Base-by-base conservation (phyloP, 2,797 vertebrate genomes). In the Sitta carolinensis region DNA sequence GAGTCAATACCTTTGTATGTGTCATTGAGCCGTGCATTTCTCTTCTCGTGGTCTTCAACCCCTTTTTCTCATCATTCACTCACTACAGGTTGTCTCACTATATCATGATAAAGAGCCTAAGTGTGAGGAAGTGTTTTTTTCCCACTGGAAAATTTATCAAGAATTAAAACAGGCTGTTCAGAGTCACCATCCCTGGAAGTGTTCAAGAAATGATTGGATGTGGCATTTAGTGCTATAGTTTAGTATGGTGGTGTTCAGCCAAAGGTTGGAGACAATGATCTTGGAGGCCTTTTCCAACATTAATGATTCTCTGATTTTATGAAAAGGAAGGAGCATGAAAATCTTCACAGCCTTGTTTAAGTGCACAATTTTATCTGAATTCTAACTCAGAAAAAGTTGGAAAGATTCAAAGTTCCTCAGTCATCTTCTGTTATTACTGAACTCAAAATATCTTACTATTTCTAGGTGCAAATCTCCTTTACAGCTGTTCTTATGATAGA, bases 381-480 rank as follows among this genome's bases (percentile, higher is more conserved):
- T 81, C 38, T 75, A 10, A 52, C 58, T 64, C 27, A 25, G 45
- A 72, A 86, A 34, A 69, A 34, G 10, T 13, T 62, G 5, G 17
- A 93, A 86, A 88, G 7, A 6, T 36, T 81, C 45, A 38, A 84
- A 70, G 21, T 63, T 93, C n/a, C 36, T 83, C 25, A 40, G 10
- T 47, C 30, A 52, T 78, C 17, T 74, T 54, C 55, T 69, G 52
- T 55, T 89, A 77, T 63, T 36, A 45, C 27, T 72, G 45, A 90
- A 74, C 11, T 59, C 50, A 84, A 85, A 83, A 42, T 75, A 54
- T 57, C 45, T 54, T 74, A 72, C 30, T 87, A 36, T 87, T 89
- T 94, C 88, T 38, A 70, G 29, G 45, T 75, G 25, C 22, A 94
- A 64, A 80, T 81, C 16, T 85, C 38, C 66, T 55, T 87, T 73